A percentile compares a stretch with the other conserved stretches of the same genome.
Conservation (phyloP, 2,888 invertebrate genomes). For the Mesopsocus fuscifrons region DNA sequence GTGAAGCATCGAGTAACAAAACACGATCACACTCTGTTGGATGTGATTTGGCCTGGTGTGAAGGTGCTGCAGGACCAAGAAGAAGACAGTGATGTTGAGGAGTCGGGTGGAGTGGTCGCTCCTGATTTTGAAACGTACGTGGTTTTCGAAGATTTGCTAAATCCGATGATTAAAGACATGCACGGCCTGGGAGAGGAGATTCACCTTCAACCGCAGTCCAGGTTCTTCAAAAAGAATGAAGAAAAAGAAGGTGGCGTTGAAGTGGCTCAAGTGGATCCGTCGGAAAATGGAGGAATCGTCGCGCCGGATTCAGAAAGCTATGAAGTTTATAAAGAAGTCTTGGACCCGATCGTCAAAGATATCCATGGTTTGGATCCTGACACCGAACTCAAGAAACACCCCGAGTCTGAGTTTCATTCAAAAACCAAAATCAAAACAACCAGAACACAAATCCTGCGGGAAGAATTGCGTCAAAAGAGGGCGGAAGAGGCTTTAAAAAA, state of each 20-base stretch:
- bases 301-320: conserved; percentile 77
- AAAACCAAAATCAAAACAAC: not conserved
- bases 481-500: not conserved
- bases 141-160: conserved; percentile 64
- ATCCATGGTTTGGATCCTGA: conserved; percentile 49
- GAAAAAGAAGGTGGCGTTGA: not conserved
- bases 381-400: conserved; percentile 43
- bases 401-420: conserved; percentile 33
- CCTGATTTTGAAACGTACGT: conserved; percentile 74
- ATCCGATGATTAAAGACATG: conserved; percentile 61
- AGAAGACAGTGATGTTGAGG: conserved; percentile 26
- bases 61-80: conserved; percentile 45
- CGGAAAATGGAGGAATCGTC: conserved; percentile 41
- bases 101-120: conserved; percentile 34
- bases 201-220: not conserved
- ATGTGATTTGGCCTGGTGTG: conserved; percentile 77
- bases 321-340: conserved; percentile 61
- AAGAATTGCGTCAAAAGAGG: not conserved
- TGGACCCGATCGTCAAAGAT: conserved; percentile 65
- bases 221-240: conserved; percentile 12
- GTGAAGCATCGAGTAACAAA: conserved; percentile 59
- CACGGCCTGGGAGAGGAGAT: conserved; percentile 34
- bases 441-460: conserved; percentile 1
- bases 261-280: conserved; percentile 5
- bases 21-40: conserved; percentile 70